Conservation (phyloP, 2,113 vertebrate species). For the Uria lomvia region DNA sequence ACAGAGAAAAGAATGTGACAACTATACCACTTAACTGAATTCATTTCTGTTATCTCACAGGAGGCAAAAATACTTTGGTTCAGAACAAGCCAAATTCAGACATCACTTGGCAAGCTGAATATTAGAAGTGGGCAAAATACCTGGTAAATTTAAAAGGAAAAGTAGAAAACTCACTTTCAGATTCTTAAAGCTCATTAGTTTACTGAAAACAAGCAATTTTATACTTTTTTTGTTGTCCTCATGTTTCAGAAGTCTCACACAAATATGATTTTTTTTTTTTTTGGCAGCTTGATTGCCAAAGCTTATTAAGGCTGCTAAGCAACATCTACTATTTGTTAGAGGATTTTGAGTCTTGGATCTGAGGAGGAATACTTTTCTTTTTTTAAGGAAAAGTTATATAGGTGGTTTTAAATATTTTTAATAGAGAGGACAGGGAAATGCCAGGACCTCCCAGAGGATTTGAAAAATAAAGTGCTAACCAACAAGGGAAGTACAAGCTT, state of each 20-base stretch:
- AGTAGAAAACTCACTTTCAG: background rate
- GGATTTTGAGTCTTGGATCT: background rate
- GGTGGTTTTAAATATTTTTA: background rate
- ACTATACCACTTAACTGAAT: background rate
- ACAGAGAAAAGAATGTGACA: slow-evolving; percentile 20
- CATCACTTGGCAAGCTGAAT: background rate
- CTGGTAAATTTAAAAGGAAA: background rate
- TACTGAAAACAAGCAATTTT: background rate
- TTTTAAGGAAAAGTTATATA: background rate
- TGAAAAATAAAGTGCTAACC: background rate
- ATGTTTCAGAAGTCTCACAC: background rate
- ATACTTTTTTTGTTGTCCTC: background rate
- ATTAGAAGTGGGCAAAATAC: background rate
- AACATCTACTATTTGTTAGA: background rate
- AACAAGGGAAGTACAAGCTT: background rate
- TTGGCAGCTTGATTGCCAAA: background rate
- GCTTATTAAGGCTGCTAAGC: background rate
- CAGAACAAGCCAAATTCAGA: background rate
- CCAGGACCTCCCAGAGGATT: background rate
- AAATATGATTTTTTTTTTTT: background rate
- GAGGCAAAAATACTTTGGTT: slow-evolving; percentile 21
- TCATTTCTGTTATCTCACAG: background rate
- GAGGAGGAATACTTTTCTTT: background rate
- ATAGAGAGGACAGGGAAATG: background rate
- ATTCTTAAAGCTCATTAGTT: background rate